These are phyloP conservation scores for Sarcophilus harrisii DNA, from an alignment of 2,797 vertebrate genomes.

Conservation along the genomic window DNA sequence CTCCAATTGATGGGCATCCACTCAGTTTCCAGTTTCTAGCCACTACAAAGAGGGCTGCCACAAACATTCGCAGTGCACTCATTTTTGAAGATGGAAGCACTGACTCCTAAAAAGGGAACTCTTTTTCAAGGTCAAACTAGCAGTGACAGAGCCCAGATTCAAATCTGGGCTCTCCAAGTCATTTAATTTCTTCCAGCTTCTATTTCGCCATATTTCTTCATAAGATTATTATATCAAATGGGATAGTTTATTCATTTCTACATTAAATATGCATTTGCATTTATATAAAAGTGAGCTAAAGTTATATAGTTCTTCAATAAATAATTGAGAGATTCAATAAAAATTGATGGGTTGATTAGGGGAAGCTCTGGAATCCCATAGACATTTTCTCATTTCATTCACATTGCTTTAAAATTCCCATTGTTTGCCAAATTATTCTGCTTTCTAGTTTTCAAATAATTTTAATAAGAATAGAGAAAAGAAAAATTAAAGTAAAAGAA, in stretches of 20 bases:
- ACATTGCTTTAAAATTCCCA: not conserved
- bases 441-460: not conserved
- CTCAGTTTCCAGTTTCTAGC: too few species aligned
- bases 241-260: not conserved
- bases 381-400: not conserved
- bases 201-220: not conserved
- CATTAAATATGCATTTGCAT: not conserved
- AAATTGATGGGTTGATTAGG: not conserved
- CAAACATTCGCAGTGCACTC: too few species aligned
- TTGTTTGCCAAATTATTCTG: not conserved
- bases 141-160: not conserved
- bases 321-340: not conserved
- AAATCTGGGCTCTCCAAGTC: not conserved
- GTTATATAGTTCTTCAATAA: not conserved
- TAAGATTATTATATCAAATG: not conserved
- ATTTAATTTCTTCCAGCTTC: not conserved
- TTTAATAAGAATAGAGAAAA: slow-evolving; percentile 25
- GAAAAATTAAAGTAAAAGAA: not conserved
- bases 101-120: not conserved
- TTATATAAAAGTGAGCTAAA: not conserved
- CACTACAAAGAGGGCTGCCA: too few species aligned
- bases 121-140: not conserved
- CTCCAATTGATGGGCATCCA: too few species aligned
- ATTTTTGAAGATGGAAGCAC: not conserved
- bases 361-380: slow-evolving; percentile 1